phyloP scores from a whole-genome alignment of 2,113 vertebrate species.

The Charina bottae region DNA sequence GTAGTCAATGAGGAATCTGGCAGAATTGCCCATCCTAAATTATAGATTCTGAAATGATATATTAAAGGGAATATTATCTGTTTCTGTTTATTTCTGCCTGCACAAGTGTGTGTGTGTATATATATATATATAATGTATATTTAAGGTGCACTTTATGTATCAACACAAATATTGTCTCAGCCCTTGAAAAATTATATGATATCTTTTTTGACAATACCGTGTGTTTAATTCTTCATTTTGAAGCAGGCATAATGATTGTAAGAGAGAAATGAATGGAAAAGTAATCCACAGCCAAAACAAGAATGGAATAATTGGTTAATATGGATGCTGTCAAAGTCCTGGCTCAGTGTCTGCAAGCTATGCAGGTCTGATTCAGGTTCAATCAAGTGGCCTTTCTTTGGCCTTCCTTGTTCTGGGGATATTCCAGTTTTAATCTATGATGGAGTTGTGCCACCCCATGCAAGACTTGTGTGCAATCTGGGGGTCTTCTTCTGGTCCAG shows the following conservation, averaged over 20 bases:
- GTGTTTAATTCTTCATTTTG: conserved; percentile 32
- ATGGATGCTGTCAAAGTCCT: no score
- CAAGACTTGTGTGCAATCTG: neutral
- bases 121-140: neutral
- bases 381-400: neutral
- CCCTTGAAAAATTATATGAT: conserved; percentile 13
- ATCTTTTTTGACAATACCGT: neutral
- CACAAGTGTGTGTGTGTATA: neutral
- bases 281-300: no score
- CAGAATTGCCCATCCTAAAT: neutral
- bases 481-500: neutral
- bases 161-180: neutral
- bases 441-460: neutral
- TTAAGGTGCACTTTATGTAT: neutral
- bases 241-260: conserved; percentile 32
- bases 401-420: neutral
- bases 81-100: neutral
- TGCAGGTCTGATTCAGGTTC: no score
- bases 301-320: no score
- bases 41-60: neutral
- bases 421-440: neutral
- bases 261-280: no score
- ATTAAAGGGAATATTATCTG: neutral
- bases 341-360: no score
- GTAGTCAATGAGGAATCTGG: neutral